Evolutionary conservation across 1,140 invertebrate genomes (phyloP), one percentile per base, ranked within the genome.

Genomic region (Rhysida immarginata): DNA sequence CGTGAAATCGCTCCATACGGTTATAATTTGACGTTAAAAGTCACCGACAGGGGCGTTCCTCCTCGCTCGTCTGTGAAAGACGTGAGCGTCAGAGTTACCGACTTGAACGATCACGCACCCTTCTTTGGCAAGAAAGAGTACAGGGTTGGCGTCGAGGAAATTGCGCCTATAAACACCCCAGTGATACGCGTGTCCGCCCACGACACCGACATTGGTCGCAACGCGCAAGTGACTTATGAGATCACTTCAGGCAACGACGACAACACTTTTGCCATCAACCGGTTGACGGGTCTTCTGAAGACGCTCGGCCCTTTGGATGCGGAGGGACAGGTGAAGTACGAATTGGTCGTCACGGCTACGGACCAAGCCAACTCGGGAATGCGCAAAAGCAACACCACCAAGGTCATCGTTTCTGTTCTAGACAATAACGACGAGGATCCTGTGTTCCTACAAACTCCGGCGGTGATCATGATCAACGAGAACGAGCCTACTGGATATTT

Each of bases 391-490:
- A 88, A 84, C 0, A 88, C 88, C 0, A 86, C 87, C 0, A 89
- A 89, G 71, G 81, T 95, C 16, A 83, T 87, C 71, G 80, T 95
- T 27, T 81, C 82, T 59, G 81, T 96, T 0, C 67, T 85, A 46
- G 92, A 95, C 69, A 81, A 83, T 21, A 96, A 96, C 68, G 91
- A 96, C 69, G 94, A 95, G 69, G 85, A 89, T 67, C 89, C 90
- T 0, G 71, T 84, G 18, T 95, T 96, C 65, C 85, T 87, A 78
- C 81, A 58, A 74, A 78, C 69, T 75, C 78, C 24, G 79, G 86
- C 0, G 76, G 69, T 59, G 68, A 66, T 75, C 11, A 61, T 60
- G 49, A 61, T 78, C 1, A 80, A 87, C 53, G 93, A 97, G 70
- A 96, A 96, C 68, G 82, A 92, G 67, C 81, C 87, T 0, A 76